phyloP scores from a whole-genome alignment of 1,140 invertebrate species.

The Drosophila albomicans region DNA sequence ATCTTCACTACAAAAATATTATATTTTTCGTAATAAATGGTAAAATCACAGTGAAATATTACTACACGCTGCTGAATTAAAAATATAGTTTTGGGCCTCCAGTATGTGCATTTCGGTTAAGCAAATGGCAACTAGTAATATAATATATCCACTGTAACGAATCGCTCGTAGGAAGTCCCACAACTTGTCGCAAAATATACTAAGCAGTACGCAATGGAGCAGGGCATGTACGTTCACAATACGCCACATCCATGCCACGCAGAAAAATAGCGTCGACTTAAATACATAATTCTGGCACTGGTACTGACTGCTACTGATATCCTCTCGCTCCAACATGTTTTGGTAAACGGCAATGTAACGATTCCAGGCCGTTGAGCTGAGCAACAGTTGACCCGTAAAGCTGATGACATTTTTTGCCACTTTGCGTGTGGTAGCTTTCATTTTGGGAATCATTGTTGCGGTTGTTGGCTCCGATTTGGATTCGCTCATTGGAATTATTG shows the following conservation, averaged over 20 bases:
- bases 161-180: conserved; percentile 89
- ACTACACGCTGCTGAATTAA: conserved; percentile 82
- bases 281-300: conserved; percentile 87
- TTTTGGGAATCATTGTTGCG: conserved; percentile 87
- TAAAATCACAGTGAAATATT: conserved; percentile 84
- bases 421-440: conserved; percentile 88
- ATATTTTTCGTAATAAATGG: conserved; percentile 71
- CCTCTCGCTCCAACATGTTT: conserved; percentile 88
- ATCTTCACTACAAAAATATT: conserved; percentile 77
- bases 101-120: conserved; percentile 87
- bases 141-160: conserved; percentile 88
- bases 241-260: conserved; percentile 91
- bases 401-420: conserved; percentile 88
- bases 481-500: conserved; percentile 87
- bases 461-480: conserved; percentile 86
- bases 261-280: conserved; percentile 89
- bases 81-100: conserved; percentile 86
- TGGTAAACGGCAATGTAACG: conserved; percentile 92
- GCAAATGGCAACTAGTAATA: conserved; percentile 87
- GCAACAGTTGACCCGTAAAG: conserved; percentile 89
- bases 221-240: conserved; percentile 92
- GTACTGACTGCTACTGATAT: conserved; percentile 85
- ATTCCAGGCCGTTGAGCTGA: conserved; percentile 92
- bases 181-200: conserved; percentile 92
- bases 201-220: conserved; percentile 90